These are phyloP conservation scores for Boloria selene DNA, from an alignment of 2,888 invertebrate species.

Conservation along the genomic window DNA sequence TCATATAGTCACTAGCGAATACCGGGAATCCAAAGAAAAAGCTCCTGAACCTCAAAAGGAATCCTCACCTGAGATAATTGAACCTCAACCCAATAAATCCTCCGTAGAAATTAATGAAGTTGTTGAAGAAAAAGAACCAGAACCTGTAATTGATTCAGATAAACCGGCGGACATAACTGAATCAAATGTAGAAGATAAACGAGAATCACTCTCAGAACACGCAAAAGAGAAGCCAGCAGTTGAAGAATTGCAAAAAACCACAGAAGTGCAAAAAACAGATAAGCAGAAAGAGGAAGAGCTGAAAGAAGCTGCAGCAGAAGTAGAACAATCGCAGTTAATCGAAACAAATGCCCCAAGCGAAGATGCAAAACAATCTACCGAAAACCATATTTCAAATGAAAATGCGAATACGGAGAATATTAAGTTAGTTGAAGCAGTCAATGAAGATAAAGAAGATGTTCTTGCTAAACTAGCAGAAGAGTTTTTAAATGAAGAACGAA, in stretches of 20 bases:
- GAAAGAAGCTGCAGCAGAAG: constrained; percentile 7
- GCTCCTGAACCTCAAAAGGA: constrained; percentile 47
- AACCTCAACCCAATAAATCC: constrained; percentile 25
- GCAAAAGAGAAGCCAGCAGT: neutral
- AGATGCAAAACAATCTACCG: neutral
- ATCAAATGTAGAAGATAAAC: neutral
- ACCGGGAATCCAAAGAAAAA: constrained; percentile 58
- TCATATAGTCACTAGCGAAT: constrained; percentile 71
- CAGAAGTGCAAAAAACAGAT: neutral
- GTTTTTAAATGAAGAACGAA: constrained; percentile 57
- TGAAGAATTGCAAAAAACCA: neutral
- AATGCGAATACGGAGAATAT: constrained; percentile 2
- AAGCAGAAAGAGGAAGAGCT: constrained; percentile 8
- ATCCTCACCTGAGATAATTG: constrained; percentile 27
- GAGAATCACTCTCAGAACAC: neutral
- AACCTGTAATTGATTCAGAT: constrained; percentile 17
- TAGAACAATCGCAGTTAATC: neutral
- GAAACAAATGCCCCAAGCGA: neutral
- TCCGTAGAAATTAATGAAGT: constrained; percentile 15
- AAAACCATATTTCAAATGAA: constrained; percentile 4
- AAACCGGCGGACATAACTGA: constrained; percentile 28
- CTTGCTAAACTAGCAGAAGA: constrained; percentile 53
- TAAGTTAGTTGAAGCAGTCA: constrained; percentile 45
- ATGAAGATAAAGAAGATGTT: constrained; percentile 51
- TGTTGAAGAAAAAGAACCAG: constrained; percentile 25